Conservation (phyloP, 2,797 vertebrate species). For the Myoxocephalus aenaeus region DNA sequence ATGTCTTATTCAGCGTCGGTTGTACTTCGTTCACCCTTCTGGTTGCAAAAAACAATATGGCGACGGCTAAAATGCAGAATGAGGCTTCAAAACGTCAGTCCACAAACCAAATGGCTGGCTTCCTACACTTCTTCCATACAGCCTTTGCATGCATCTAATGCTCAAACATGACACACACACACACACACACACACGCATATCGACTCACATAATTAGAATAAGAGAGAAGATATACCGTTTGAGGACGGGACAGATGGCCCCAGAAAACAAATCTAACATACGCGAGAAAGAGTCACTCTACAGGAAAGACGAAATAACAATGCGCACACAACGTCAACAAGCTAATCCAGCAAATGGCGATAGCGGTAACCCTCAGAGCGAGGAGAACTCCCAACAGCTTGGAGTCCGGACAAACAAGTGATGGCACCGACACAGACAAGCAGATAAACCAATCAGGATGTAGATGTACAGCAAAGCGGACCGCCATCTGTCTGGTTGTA, state of each 20-base stretch:
- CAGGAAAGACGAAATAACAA: conserved; percentile 1
- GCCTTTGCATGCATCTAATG: neutral
- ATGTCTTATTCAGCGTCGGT: neutral
- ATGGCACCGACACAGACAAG: conserved; percentile 62
- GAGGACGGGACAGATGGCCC: neutral
- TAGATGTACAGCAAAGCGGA: conserved; percentile 65
- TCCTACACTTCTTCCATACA: neutral
- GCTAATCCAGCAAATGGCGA: conserved; percentile 45
- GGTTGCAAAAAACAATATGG: neutral
- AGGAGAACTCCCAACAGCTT: conserved; percentile 62
- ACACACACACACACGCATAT: neutral
- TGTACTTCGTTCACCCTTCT: neutral
- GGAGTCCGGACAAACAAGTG: conserved; percentile 65
- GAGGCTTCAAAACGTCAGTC: neutral
- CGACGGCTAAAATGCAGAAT: neutral
- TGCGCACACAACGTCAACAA: conserved; percentile 33
- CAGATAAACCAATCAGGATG: conserved; percentile 73
- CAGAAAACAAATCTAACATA: neutral
- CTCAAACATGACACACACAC: neutral
- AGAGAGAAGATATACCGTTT: neutral
- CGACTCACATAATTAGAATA: neutral
- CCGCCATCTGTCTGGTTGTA: conserved; percentile 68
- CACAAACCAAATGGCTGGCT: neutral
- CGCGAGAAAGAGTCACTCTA: neutral
- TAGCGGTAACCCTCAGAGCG: conserved; percentile 37